Evolutionary conservation across 2,113 vertebrate species (phyloP), one percentile per base, ranked within the genome.

Genomic region (Bufo gargarizans): DNA sequence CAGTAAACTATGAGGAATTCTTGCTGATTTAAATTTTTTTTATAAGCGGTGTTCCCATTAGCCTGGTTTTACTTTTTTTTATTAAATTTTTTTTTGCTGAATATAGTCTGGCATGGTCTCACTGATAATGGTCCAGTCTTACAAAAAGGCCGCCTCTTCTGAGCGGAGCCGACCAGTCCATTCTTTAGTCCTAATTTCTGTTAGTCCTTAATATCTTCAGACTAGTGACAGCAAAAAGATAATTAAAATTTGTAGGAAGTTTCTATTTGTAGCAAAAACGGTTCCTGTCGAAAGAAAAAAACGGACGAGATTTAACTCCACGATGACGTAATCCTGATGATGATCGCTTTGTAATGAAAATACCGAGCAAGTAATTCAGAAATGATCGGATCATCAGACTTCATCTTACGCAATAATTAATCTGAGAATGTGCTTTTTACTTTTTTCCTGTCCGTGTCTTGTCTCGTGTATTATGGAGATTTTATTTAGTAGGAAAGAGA

Each of bases 391-490:
- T 61, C 9, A 14, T 80, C 50, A 19, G 47, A 5, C 33, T 17
- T 45, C 78, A 45, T 79, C 1, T 43, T 79, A 43, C 9, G 77
- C 50, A 55, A 78, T 55, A 77, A 77, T 19, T 56, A 58, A 65
- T 65, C 61, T 5, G 67, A 33, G 67, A 71, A 33, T 71, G 67
- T 22, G 20, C 63, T 63, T 63, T 63, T 45, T 10, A 4, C 49
- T 82, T 50, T 65, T 82, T 13, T 49, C n/a, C 3, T 65, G n/a
- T 63, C 59, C 10, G 3, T 4, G 8, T 82, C 61, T 0, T n/a
- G 59, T 65, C 47, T 47, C 81, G 11, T 83, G 13, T 69, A 22
- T 65, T 82, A 33, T 81, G 14, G 45, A 81, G 43, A 81, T 81
- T 82, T 81, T 45, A 65, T 63, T 82, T 58, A 56, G 19, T 56